Evolutionary conservation across 1,140 invertebrate genomes (phyloP).

Genomic region (Cecropterus lyciades): DNA sequence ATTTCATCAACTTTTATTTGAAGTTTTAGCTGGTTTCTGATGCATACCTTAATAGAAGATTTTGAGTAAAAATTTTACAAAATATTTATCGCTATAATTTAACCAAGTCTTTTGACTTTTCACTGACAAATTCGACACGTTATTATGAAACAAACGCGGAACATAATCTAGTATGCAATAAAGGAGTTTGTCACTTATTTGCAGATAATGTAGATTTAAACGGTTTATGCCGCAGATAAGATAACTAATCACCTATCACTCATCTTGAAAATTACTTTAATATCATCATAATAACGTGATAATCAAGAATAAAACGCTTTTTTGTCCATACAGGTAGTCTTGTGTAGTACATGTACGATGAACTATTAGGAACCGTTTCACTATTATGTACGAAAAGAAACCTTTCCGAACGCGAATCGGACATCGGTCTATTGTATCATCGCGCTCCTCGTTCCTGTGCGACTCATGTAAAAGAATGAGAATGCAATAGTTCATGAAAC

Average conservation of each 20-base stretch:
- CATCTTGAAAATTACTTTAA: constrained; percentile 9
- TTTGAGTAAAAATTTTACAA: too few species aligned
- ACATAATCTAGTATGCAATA: constrained; percentile 18
- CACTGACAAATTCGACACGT: background rate
- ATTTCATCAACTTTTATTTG: background rate
- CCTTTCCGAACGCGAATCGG: too few species aligned
- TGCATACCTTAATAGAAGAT: background rate
- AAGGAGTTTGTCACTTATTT: background rate
- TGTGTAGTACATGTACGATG: too few species aligned
- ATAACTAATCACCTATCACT: constrained; percentile 16
- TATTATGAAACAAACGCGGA: background rate
- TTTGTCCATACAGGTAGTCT: too few species aligned
- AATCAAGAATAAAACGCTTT: too few species aligned
- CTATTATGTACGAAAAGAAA: too few species aligned
- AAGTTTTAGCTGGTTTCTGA: background rate
- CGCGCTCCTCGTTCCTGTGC: too few species aligned
- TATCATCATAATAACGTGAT: too few species aligned
- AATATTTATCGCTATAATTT: background rate
- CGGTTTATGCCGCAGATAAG: constrained; percentile 11
- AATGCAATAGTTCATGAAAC: too few species aligned
- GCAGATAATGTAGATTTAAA: constrained; percentile 30
- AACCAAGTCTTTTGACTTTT: background rate
- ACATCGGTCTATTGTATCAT: too few species aligned
- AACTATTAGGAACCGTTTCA: too few species aligned
- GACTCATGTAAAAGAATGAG: too few species aligned